Conservation (phyloP, 2,797 vertebrate genomes). For the Malurus leucopterus region DNA sequence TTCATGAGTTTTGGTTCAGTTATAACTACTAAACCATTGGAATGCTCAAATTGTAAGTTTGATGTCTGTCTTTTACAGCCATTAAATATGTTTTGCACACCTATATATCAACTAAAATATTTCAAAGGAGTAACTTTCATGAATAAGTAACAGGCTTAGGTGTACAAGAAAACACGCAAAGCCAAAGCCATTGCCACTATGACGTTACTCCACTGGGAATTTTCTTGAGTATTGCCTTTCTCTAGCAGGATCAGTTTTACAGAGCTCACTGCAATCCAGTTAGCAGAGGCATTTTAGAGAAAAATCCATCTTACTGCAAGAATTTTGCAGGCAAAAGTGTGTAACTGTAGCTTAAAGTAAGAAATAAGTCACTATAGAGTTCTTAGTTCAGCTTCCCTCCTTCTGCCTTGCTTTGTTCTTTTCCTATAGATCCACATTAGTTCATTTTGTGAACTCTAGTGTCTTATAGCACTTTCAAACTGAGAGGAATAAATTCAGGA, state of each 20-base stretch:
- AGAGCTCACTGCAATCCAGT: neutral
- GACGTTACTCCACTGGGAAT: neutral
- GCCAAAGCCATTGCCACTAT: neutral
- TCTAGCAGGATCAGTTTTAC: neutral
- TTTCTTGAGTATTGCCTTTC: neutral
- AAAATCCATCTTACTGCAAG: neutral
- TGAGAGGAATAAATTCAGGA: constrained; percentile 60
- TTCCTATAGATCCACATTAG: neutral
- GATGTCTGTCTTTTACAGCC: neutral
- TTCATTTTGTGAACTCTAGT: neutral
- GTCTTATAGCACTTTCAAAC: constrained; percentile 26
- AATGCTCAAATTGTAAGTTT: neutral
- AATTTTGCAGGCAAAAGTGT: constrained; percentile 1
- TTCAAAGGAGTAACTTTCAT: neutral
- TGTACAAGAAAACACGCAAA: neutral
- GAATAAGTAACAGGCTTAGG: neutral
- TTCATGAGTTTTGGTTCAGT: neutral
- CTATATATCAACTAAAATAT: neutral
- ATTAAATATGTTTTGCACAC: neutral
- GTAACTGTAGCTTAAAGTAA: neutral
- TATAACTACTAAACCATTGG: neutral
- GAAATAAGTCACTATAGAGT: neutral
- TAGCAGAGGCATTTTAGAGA: neutral
- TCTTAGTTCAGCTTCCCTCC: neutral
- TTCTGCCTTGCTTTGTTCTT: neutral